Conservation (phyloP, 1,140 invertebrate species). For the Battus philenor region DNA sequence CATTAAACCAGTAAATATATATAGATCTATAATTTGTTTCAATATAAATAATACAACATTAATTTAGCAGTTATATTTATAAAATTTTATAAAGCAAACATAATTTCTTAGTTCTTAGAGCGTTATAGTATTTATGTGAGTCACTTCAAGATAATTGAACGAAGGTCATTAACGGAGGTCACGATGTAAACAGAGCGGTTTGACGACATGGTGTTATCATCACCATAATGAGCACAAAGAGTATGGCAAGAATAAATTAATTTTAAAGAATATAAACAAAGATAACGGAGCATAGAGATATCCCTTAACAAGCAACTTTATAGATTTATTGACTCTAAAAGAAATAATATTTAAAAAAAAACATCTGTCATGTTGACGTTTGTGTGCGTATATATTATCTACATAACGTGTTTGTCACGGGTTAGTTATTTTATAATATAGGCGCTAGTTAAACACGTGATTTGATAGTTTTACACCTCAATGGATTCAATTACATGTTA, state of each 20-base stretch:
- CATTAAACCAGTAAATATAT: too few species aligned
- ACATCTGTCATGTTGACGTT: background rate
- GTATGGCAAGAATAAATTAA: constrained; percentile 11
- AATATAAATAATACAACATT: too few species aligned
- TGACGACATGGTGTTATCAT: constrained; percentile 17
- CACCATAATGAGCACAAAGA: constrained; percentile 16
- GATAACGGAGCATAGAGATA: constrained; percentile 5
- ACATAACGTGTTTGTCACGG: too few species aligned
- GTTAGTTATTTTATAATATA: too few species aligned
- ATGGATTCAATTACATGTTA: too few species aligned
- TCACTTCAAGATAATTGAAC: constrained; percentile 5
- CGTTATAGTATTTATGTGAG: constrained; percentile 16
- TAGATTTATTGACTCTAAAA: constrained; percentile 6
- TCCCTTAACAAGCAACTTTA: constrained; percentile 9
- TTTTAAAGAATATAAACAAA: constrained; percentile 6
- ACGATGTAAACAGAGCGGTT: constrained; percentile 11
- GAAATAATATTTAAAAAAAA: constrained; percentile 1
- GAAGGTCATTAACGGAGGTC: constrained; percentile 11
- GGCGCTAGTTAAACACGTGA: too few species aligned
- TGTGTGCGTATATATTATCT: too few species aligned
- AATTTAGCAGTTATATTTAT: too few species aligned
- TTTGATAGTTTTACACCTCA: too few species aligned
- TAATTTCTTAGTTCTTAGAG: too few species aligned
- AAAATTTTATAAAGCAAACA: too few species aligned
- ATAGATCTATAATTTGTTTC: too few species aligned